Percentiles rank a stretch among this genome's conserved stretches.
Evolutionary conservation across 2,113 vertebrate species (phyloP).

Genomic region (Chauna torquata): DNA sequence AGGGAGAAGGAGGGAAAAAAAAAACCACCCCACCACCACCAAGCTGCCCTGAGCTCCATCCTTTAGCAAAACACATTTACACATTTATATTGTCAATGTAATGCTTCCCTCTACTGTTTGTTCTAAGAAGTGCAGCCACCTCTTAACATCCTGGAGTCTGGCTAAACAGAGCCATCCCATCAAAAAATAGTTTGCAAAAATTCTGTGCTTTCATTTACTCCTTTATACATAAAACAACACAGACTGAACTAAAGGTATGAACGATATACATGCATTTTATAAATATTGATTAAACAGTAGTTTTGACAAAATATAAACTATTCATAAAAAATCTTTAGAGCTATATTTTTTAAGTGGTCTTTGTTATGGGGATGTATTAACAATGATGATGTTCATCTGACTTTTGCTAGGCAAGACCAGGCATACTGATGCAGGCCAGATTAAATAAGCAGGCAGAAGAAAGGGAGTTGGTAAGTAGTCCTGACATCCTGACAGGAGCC

Average conservation of each 20-base stretch:
- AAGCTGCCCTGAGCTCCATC: rapidly evolving
- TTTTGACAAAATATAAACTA: not conserved
- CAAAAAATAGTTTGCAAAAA: not conserved
- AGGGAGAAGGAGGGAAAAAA: not conserved
- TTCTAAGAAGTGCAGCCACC: not conserved
- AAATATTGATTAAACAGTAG: not conserved
- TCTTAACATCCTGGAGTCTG: not conserved
- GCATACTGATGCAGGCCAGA: too few relatives aligned
- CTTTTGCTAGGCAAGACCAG: not conserved
- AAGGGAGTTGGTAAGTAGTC: not conserved
- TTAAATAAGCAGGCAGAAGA: not conserved
- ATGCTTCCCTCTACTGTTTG: slow-evolving; percentile 35
- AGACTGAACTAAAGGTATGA: not conserved
- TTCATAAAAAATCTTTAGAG: not conserved
- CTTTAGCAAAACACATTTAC: not conserved
- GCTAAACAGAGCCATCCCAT: not conserved
- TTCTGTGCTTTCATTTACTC: not conserved
- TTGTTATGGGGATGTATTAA: not conserved
- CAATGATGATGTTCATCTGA: not conserved
- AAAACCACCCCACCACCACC: not conserved
- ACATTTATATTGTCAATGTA: rapidly evolving
- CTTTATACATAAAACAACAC: not conserved
- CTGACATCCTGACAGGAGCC: not conserved
- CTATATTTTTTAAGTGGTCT: not conserved
- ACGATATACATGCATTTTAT: not conserved